Evolutionary conservation across 2,888 invertebrate genomes (phyloP).

Genomic region (Serrognathus titanus): DNA sequence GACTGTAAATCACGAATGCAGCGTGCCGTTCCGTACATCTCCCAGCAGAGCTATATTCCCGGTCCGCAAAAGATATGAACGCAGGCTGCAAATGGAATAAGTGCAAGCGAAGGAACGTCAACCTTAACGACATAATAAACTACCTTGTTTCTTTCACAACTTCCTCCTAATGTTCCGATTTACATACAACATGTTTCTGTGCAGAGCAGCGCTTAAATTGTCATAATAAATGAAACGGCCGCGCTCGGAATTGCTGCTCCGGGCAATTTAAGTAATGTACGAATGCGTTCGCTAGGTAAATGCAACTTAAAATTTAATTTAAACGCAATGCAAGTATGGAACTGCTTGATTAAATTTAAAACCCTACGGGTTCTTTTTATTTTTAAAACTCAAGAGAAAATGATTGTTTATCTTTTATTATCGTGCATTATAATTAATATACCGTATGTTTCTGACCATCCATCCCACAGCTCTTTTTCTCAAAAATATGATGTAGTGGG

Average conservation of each 20-base stretch:
- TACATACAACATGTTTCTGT: constrained; percentile 28
- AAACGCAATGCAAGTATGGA: no score
- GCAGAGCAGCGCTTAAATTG: not conserved
- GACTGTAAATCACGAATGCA: constrained; percentile 13
- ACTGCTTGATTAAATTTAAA: no score
- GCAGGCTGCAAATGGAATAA: constrained; percentile 23
- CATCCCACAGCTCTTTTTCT: no score
- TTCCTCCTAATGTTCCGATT: constrained; percentile 32
- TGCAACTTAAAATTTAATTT: no score
- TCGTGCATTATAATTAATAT: no score
- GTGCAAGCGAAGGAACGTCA: constrained; percentile 18
- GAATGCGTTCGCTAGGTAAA: constrained; percentile 16
- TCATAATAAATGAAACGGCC: not conserved
- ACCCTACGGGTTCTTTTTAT: no score
- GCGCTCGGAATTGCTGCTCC: constrained; percentile 18
- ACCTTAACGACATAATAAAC: constrained; percentile 29
- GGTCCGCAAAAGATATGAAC: constrained; percentile 14
- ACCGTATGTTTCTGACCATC: no score
- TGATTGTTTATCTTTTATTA: no score
- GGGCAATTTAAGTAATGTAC: constrained; percentile 17
- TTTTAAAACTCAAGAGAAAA: no score
- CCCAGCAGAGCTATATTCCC: constrained; percentile 11
- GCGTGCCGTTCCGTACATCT: constrained; percentile 9
- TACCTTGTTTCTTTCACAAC: constrained; percentile 28
- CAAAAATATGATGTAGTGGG: no score